Base-by-base conservation (phyloP, 2,113 vertebrate species). In the Sterrhoptilus dennistouni region DNA sequence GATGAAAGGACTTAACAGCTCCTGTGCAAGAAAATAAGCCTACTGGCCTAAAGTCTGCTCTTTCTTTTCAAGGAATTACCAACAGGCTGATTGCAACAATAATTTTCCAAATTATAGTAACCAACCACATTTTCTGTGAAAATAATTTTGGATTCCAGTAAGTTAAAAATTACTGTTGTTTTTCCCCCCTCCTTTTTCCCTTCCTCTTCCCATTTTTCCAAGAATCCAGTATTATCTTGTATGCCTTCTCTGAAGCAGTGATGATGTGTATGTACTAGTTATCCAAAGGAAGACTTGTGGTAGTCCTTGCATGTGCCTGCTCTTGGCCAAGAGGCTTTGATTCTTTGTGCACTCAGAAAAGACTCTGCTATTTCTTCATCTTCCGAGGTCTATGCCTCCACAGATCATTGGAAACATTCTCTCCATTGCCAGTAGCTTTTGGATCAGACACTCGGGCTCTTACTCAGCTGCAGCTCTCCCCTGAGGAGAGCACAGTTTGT, bases 81-180 rank as follows among this genome's bases (percentile, higher is more conserved):
- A 93, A 70, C n/a, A 77, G 52, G 60, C 71, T 90, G 44, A 89
- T 83, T 63, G 60, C 64, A 93, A 11, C 22, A 38, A 65, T 72
- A 11, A 28, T 78, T 84, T 82, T 91, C 54, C 59, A 78, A 59
- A 70, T 76, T 85, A 54, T 24, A 54, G 74, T 53, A 87, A 79
- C 54, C 38, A 69, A 74, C 50, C 4, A 5, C 47, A 49, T 88
- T 83, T 94, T 83, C 79, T 83, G 27, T 70, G 90, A 85, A 83
- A 54, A 80, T 52, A 16, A 74, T 64, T n/a, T 85, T 77, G 31
- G 56, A 77, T 96, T 94, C 89, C 78, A 83, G 74, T 87, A 91
- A 96, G 78, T 82, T 60, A 68, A 89, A 66, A 72, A 36, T 47
- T 44, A 14, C 36, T 54, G 19, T 52, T 80, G 44, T 6, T 85